Conservation (phyloP, 2,888 invertebrate species). For the Resseliella maxima region DNA sequence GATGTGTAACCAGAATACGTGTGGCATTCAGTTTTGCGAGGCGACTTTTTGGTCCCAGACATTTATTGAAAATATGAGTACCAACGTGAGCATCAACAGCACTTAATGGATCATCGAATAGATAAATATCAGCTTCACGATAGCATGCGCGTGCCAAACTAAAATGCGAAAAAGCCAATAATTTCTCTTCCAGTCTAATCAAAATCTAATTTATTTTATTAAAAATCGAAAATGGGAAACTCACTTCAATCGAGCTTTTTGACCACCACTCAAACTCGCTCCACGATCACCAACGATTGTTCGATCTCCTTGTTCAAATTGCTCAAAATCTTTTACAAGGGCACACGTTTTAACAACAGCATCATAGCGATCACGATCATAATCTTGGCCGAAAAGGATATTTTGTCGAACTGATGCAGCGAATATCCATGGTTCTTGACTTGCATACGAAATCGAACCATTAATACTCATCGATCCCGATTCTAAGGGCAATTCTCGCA, state of each 20-base stretch:
- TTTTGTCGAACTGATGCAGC: slow-evolving; percentile 85
- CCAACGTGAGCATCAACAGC: slow-evolving; percentile 81
- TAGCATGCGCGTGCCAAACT: slow-evolving; percentile 60
- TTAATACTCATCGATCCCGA: too few relatives aligned
- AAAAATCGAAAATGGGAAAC: too few relatives aligned
- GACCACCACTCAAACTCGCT: too few relatives aligned
- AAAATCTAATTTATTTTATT: slow-evolving; percentile 67
- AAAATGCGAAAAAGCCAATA: slow-evolving; percentile 13
- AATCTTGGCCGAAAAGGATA: slow-evolving; percentile 78
- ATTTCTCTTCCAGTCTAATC: too few relatives aligned
- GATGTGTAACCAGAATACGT: slow-evolving; percentile 80
- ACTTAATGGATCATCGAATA: slow-evolving; percentile 80
- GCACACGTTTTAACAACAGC: slow-evolving; percentile 67
- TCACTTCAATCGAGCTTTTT: slow-evolving; percentile 75
- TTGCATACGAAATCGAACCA: too few relatives aligned
- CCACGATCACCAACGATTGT: too few relatives aligned
- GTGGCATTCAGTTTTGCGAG: slow-evolving; percentile 70
- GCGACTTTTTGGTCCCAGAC: slow-evolving; percentile 69
- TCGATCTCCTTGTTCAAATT: slow-evolving; percentile 70
- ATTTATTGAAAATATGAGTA: slow-evolving; percentile 76
- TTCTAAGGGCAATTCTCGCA: too few relatives aligned
- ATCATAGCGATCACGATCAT: slow-evolving; percentile 64
- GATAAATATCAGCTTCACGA: slow-evolving; percentile 76
- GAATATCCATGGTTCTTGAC: too few relatives aligned
- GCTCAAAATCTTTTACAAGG: slow-evolving; percentile 68